A percentile compares a stretch with the other conserved stretches of the same genome.
Conservation (phyloP, 1,140 invertebrate genomes). For the Apis dorsata region DNA sequence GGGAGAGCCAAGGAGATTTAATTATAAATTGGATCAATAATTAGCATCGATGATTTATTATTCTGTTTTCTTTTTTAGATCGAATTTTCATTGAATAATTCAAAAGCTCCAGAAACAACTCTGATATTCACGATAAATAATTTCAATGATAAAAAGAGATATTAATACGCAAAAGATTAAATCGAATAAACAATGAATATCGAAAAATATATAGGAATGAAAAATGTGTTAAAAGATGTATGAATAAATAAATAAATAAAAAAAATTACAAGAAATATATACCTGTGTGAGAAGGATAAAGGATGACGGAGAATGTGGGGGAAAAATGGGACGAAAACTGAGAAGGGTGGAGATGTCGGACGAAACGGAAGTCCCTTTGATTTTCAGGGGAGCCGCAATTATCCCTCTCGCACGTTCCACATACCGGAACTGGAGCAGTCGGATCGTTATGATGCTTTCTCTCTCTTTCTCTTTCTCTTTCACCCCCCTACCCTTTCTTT, state of each 20-base stretch:
- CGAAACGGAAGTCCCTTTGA: constrained; percentile 61
- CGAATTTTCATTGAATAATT: neutral
- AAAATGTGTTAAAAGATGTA: no score
- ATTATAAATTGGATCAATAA: no score
- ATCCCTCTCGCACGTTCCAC: constrained; percentile 55
- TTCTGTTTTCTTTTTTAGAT: neutral
- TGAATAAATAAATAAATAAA: neutral
- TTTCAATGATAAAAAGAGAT: no score
- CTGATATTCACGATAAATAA: no score
- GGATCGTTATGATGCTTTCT: constrained; percentile 60
- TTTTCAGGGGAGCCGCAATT: constrained; percentile 62
- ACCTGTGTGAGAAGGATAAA: neutral
- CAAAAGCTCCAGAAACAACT: neutral
- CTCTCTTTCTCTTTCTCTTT: neutral
- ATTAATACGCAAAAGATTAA: no score
- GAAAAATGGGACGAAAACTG: constrained; percentile 39
- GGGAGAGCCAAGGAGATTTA: no score
- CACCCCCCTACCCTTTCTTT: neutral
- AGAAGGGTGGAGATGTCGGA: constrained; percentile 34
- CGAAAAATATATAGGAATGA: no score
- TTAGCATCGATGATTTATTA: no score
- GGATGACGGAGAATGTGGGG: neutral
- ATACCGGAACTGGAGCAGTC: constrained; percentile 58
- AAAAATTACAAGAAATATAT: neutral
- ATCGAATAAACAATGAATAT: no score